Percentiles rank a stretch among this genome's conserved stretches.
phyloP scores from a whole-genome alignment of 2,113 vertebrate genomes.

The Turnix velox region DNA sequence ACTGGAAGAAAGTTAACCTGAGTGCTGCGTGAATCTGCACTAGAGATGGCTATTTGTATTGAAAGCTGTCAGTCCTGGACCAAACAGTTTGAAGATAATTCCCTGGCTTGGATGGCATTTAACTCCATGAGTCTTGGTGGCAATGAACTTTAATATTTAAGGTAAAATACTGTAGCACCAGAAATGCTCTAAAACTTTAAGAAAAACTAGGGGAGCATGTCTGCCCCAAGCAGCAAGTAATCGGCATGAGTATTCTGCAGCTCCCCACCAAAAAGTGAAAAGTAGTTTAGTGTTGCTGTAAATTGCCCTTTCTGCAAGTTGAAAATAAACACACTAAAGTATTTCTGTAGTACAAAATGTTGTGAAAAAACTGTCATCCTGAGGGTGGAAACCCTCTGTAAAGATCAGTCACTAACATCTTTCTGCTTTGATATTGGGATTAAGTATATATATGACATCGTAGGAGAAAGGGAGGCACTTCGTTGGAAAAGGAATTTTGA shows the following conservation, averaged over 20 bases:
- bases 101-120: neutral
- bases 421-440: neutral
- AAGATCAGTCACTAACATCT: neutral
- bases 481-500: neutral
- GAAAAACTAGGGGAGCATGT: neutral
- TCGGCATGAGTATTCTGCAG: neutral
- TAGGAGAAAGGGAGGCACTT: neutral
- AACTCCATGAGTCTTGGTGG: neutral
- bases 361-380: neutral
- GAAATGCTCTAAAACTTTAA: neutral
- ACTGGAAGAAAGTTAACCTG: neutral
- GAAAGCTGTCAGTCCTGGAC: neutral
- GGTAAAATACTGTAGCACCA: neutral
- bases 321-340: neutral
- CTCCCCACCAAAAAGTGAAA: neutral
- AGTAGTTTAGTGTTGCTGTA: neutral
- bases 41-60: neutral
- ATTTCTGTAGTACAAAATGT: neutral
- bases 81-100: neutral
- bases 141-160: neutral
- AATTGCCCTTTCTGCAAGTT: neutral
- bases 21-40: neutral
- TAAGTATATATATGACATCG: neutral
- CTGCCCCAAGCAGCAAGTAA: neutral
- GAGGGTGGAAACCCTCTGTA: neutral